Evolutionary conservation across 2,797 vertebrate genomes (phyloP), one percentile per base, ranked within the genome.

Genomic region (Heliangelus exortis): DNA sequence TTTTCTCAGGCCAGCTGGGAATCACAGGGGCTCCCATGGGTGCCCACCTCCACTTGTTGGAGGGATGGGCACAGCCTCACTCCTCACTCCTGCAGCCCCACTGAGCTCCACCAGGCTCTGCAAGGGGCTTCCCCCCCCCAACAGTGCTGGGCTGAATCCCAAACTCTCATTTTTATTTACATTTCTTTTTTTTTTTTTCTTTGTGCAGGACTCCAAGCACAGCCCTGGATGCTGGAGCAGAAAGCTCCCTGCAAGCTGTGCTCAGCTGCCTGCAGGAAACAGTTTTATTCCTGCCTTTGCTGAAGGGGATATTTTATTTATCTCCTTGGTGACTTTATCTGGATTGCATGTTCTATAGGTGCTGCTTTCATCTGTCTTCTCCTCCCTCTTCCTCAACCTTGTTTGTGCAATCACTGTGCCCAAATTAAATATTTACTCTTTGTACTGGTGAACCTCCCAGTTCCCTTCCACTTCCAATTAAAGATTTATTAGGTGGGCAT

Each of bases 401-500:
- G n/a, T 92, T 85, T 77, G 66, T 36, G 41, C 33, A 54, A 80
- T 92, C 43, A 58, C 73, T 41, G 28, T 31, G 47, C n/a, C 58
- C 74, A 73, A 59, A 89, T 91, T 43, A 89, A 91, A 84, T 74
- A 89, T 95, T 76, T 90, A 83, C 82, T 29, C n/a, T 29, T 54
- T 12, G 1, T 69, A n/a, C 77, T 67, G 53, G 33, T 25, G 71
- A 84, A 51, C 36, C 80, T 92, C 89, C 73, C 79, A 10, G 18
- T 71, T 77, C 53, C 31, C 41, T 71, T n/a, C 59, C 80, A 51
- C 80, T 94, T 72, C 39, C 89, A 81, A 92, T 96, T 91, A 95
- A 96, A 95, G 66, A 89, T 95, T 96, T 87, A 94, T 34, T 21
- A 74, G 55, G 77, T 84, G 75, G 62, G 50, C 89, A 87, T 33